Percentiles rank a stretch among this genome's conserved stretches.
phyloP scores from a whole-genome alignment of 2,797 vertebrate species.

The Leptatherina wallacei region DNA sequence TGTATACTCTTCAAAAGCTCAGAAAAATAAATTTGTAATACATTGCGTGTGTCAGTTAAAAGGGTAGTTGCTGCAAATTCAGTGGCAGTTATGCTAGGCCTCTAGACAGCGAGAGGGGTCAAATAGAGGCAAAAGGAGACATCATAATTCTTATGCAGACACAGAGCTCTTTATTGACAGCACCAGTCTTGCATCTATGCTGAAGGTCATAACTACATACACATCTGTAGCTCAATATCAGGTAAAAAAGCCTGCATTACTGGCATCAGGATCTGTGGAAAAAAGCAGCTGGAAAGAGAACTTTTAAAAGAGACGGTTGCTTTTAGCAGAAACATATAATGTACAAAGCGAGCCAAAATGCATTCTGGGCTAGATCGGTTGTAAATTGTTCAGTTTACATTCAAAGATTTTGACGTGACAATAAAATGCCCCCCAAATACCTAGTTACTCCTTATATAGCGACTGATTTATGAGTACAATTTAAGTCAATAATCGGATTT shows the following conservation, averaged over 20 bases:
- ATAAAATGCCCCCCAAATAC: slow-evolving; percentile 9
- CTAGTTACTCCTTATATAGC: slow-evolving; percentile 7
- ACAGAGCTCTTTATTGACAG: slow-evolving; percentile 59
- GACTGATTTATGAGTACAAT: slow-evolving; percentile 17
- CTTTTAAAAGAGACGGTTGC: slow-evolving; percentile 30
- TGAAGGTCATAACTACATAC: slow-evolving; percentile 64
- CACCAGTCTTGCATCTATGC: slow-evolving; percentile 43
- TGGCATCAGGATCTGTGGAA: slow-evolving; percentile 38
- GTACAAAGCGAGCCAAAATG: slow-evolving; percentile 34
- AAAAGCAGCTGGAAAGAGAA: slow-evolving; percentile 32
- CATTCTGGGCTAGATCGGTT: slow-evolving; percentile 24
- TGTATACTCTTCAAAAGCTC: slow-evolving; percentile 31
- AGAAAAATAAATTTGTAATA: slow-evolving; percentile 43
- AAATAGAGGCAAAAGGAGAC: slow-evolving; percentile 61
- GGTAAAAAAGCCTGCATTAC: slow-evolving; percentile 25
- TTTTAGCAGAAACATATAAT: slow-evolving; percentile 19
- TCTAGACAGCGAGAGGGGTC: slow-evolving; percentile 51
- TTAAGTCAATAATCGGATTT: neutral
- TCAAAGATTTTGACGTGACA: slow-evolving; percentile 28
- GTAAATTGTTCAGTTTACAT: slow-evolving; percentile 31
- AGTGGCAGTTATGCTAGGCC: slow-evolving; percentile 22
- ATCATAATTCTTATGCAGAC: slow-evolving; percentile 52
- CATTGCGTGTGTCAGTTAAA: slow-evolving; percentile 35
- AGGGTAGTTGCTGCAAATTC: slow-evolving; percentile 36
- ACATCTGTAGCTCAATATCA: slow-evolving; percentile 66